Percentiles rank a stretch among this genome's conserved stretches.
phyloP scores from a whole-genome alignment of 1,140 invertebrate species.

The Coelopa frigida region DNA sequence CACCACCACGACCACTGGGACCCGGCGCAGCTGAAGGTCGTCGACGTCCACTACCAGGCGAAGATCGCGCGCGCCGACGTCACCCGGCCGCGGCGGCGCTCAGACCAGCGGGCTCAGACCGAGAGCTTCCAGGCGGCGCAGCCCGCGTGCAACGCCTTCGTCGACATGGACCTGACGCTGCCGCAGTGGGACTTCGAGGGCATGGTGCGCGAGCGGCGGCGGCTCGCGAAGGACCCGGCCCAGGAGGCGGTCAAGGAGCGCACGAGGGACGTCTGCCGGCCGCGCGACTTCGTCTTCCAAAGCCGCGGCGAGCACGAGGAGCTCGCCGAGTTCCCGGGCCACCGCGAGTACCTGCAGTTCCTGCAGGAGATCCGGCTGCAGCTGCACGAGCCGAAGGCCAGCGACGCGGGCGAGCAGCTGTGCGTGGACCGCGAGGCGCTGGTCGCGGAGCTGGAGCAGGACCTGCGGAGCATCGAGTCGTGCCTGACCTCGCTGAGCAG shows the following conservation, averaged over 20 bases:
- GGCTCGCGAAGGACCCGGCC: slow-evolving; percentile 16
- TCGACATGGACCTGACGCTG: slow-evolving; percentile 25
- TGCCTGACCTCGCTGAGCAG: slow-evolving; percentile 37
- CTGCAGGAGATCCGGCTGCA: slow-evolving; percentile 26
- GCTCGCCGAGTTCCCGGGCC: slow-evolving; percentile 25
- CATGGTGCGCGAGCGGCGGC: slow-evolving; percentile 23
- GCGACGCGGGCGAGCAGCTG: slow-evolving; percentile 24
- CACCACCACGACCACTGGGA: slow-evolving; percentile 40
- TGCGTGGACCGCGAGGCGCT: slow-evolving; percentile 24
- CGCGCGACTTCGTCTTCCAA: slow-evolving; percentile 29
- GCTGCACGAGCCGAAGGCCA: slow-evolving; percentile 28
- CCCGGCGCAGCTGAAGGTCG: slow-evolving; percentile 30
- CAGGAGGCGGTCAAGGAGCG: slow-evolving; percentile 14
- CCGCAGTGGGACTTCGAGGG: slow-evolving; percentile 23
- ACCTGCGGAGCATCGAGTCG: slow-evolving; percentile 34
- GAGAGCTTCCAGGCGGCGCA: slow-evolving; percentile 27
- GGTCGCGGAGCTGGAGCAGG: slow-evolving; percentile 29
- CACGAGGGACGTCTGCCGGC: slow-evolving; percentile 19
- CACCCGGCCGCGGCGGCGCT: slow-evolving; percentile 14
- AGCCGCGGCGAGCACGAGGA: slow-evolving; percentile 26
- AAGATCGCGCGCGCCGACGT: slow-evolving; percentile 27
- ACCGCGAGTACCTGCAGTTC: slow-evolving; percentile 27
- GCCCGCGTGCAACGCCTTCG: slow-evolving; percentile 25
- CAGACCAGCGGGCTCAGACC: slow-evolving; percentile 11
- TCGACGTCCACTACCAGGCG: slow-evolving; percentile 35